Evolutionary conservation across 2,888 invertebrate species (phyloP), one percentile per base, ranked within the genome.

Genomic region (Pheosia tremula): DNA sequence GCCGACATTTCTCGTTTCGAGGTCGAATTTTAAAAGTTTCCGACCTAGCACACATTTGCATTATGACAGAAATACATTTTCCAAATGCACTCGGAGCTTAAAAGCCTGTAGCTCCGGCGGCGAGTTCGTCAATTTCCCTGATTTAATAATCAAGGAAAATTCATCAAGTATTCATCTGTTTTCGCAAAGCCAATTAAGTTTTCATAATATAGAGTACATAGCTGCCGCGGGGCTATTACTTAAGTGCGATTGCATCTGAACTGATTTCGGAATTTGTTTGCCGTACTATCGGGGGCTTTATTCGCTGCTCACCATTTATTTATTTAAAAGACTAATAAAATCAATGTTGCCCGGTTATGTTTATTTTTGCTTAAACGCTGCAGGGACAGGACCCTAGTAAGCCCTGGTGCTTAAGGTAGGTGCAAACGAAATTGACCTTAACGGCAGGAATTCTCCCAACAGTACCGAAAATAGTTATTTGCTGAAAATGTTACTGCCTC

Each of bases 1-100:
- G 65, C 75, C 69, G 67, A 66, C 67, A 70, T 68, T 72, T 70
- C 66, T 63, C 66, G 64, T 64, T 66, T 64, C 65, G 75, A 72
- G 70, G 70, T 71, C 66, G 73, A 72, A 67, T 72, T 77, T 77
- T 67, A 69, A 72, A 75, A 72, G 66, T 68, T 72, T 72, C 66
- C 68, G 64, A 66, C 64, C 67, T 57, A 60, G 58, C 69, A 68
- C 45, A 68, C 62, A 64, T 77, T 76, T 66, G 62, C 64, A 63
- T 77, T 74, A 75, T 72, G 70, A 61, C 59, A 62, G 52, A 69
- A 74, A 77, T 77, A 69, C 68, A 74, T 75, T 75, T 77, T 64
- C 61, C 60, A 68, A 67, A 71, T 72, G 68, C 71, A 57, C 63
- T 71, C 24, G 5, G 13, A n/a, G 37, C 38, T 56, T 56, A 41